phyloP scores from a whole-genome alignment of 1,140 invertebrate species.

The Dryas iulia region DNA sequence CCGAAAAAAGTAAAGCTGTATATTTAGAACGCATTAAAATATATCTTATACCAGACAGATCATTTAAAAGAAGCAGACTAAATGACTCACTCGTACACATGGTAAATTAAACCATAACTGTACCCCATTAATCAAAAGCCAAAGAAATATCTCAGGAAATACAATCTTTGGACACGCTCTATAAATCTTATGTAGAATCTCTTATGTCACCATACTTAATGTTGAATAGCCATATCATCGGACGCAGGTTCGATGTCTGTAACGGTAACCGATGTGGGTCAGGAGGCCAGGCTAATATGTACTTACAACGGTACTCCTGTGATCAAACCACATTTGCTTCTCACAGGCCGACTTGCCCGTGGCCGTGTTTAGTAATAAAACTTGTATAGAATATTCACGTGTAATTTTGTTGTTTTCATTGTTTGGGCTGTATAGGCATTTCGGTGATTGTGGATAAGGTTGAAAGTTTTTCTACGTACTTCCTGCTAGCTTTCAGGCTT shows the following conservation, averaged over 20 bases:
- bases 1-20: too few relatives aligned
- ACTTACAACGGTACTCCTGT: slow-evolving; percentile 46
- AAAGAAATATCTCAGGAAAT: not conserved
- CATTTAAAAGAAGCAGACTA: not conserved
- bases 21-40: too few relatives aligned
- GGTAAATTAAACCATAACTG: not conserved
- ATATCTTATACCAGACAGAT: too few relatives aligned
- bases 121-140: not conserved
- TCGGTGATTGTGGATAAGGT: not conserved
- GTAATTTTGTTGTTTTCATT: not conserved
- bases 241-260: slow-evolving; percentile 53
- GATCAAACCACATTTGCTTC: slow-evolving; percentile 36
- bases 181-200: slow-evolving; percentile 1
- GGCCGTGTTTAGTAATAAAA: not conserved
- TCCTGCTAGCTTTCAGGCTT: too few relatives aligned
- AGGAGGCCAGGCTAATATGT: slow-evolving; percentile 71
- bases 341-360: not conserved
- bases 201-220: slow-evolving; percentile 28
- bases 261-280: slow-evolving; percentile 64
- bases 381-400: not conserved
- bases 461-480: too few relatives aligned
- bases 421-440: not conserved
- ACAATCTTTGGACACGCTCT: not conserved
- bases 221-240: slow-evolving; percentile 28
- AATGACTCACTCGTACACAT: not conserved